Percentiles rank a stretch among this genome's conserved stretches.
Conservation (phyloP, 1,140 invertebrate species). For the Latrodectus geometricus region DNA sequence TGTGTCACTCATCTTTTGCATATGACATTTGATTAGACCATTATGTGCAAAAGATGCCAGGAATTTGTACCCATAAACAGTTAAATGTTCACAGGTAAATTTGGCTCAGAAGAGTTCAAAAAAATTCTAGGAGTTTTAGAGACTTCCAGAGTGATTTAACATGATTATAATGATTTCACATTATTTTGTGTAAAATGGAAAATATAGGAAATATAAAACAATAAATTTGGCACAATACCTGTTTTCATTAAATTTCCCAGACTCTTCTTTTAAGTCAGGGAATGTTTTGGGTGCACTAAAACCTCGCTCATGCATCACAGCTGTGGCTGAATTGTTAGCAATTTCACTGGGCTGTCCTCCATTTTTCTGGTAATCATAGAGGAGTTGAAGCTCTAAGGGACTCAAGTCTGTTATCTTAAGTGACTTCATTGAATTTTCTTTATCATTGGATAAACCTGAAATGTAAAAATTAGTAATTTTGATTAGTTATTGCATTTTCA, state of each 20-base stretch:
- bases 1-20: no score
- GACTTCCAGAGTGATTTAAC: no score
- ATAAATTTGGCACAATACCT: not conserved
- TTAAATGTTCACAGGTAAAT: no score
- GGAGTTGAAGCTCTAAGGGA: slow-evolving; percentile 60
- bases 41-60: no score
- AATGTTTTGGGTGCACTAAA: not conserved
- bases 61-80: no score
- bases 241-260: not conserved
- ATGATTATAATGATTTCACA: no score
- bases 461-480: not conserved
- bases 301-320: not conserved
- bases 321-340: not conserved
- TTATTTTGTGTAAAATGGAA: no score
- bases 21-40: no score
- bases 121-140: no score
- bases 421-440: not conserved
- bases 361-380: slow-evolving; percentile 55
- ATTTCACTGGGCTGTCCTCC: not conserved
- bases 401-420: not conserved
- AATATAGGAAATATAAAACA: not conserved
- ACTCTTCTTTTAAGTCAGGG: not conserved
- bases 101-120: no score
- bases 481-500: not conserved
- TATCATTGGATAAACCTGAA: slow-evolving; percentile 39